phyloP scores from a whole-genome alignment of 1,140 invertebrate species.

The Zaprionus ghesquierei region DNA sequence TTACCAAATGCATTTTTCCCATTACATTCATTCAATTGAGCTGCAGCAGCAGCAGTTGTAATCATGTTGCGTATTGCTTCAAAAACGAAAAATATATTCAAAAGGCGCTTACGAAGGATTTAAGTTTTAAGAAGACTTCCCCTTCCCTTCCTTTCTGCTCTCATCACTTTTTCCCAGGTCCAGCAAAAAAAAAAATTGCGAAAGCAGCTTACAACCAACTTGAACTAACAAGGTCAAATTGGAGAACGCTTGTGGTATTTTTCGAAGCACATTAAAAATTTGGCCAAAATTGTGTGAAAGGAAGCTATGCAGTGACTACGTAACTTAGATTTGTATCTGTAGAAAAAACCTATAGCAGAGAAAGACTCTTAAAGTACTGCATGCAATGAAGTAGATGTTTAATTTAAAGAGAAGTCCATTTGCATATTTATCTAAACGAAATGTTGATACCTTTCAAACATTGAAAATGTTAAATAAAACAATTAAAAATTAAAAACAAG shows the following conservation, averaged over 20 bases:
- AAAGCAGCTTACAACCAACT: conserved; percentile 7
- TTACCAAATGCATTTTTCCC: not conserved
- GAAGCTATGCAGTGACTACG: not conserved
- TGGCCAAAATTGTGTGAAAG: not conserved
- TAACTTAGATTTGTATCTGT: not conserved
- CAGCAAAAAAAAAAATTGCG: conserved; percentile 2
- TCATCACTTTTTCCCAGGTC: conserved; percentile 1
- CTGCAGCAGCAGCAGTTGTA: conserved; percentile 18
- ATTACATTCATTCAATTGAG: not conserved
- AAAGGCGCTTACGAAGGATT: conserved; percentile 29
- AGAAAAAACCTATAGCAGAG: not conserved
- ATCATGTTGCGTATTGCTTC: conserved; percentile 21
- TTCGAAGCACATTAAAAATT: not conserved
- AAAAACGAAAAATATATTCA: conserved; percentile 2
- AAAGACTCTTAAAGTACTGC: not conserved
- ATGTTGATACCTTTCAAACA: no score
- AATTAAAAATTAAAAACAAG: no score
- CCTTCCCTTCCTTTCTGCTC: not conserved
- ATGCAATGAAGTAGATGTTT: not conserved
- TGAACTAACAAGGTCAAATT: not conserved
- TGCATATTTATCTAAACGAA: no score
- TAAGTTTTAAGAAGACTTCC: not conserved
- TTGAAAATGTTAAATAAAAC: no score
- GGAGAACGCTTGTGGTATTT: not conserved
- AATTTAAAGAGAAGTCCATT: no score